Evolutionary conservation across 2,888 invertebrate genomes (phyloP).

Genomic region (Torymus texanus): DNA sequence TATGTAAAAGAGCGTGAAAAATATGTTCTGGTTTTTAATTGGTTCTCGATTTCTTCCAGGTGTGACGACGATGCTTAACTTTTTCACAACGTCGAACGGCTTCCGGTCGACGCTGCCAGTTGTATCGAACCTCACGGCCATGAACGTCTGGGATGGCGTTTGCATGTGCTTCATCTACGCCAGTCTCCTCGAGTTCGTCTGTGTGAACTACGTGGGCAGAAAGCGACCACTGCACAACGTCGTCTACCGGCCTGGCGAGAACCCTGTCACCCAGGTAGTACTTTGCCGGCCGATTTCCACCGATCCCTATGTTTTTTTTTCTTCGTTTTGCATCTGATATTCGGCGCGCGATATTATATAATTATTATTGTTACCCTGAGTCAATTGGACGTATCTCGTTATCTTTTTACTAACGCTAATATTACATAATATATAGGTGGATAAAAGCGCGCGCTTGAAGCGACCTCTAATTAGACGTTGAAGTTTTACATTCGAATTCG

Average conservation of each 20-base stretch:
- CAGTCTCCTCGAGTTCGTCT: conserved; percentile 93
- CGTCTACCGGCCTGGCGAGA: conserved; percentile 92
- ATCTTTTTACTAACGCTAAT: too few species aligned
- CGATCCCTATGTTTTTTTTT: background rate
- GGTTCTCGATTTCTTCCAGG: conserved; percentile 77
- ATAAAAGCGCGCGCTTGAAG: too few species aligned
- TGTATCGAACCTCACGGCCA: conserved; percentile 94
- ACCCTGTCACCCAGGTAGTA: conserved; percentile 91
- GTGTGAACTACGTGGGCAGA: conserved; percentile 95
- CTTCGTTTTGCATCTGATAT: background rate
- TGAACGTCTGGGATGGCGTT: conserved; percentile 98
- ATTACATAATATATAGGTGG: too few species aligned
- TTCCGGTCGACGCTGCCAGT: conserved; percentile 94
- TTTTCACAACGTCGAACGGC: conserved; percentile 96
- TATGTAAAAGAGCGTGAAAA: too few species aligned
- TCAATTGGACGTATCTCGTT: too few species aligned
- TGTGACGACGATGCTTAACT: conserved; percentile 98
- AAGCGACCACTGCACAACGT: conserved; percentile 92
- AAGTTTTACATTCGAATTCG: too few species aligned
- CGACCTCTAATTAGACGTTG: too few species aligned
- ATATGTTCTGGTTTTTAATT: conserved; percentile 57
- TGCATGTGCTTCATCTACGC: conserved; percentile 98
- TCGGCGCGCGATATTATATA: too few species aligned
- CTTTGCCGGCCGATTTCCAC: conserved; percentile 34
- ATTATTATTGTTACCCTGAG: too few species aligned